These are phyloP conservation scores for Carcharodon carcharias DNA, from an alignment of 2,797 vertebrate genomes.

Conservation along the genomic window DNA sequence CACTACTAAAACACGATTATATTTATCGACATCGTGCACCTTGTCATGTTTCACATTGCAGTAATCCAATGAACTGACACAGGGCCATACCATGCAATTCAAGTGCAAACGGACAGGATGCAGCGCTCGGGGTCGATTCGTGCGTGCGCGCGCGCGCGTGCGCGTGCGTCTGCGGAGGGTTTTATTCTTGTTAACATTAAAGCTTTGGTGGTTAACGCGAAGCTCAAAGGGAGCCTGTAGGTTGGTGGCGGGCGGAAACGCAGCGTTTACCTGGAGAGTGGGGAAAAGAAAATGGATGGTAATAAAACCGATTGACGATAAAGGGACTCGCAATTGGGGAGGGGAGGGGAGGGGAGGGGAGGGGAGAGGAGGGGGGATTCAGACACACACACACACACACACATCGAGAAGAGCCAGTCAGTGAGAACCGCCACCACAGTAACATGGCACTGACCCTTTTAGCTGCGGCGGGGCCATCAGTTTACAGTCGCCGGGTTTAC, in stretches of 20 bases:
- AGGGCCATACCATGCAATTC: neutral
- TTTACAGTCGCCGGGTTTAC: neutral
- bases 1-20: neutral
- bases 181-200: neutral
- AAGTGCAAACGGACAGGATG: neutral
- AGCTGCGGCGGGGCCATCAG: neutral
- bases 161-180: neutral
- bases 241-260: neutral
- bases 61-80: conserved; percentile 8
- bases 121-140: neutral
- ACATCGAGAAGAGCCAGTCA: neutral
- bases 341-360: too few species aligned
- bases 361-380: too few species aligned
- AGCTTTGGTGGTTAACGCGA: neutral
- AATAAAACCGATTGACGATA: neutral
- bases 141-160: neutral
- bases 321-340: too few species aligned
- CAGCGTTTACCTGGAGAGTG: neutral
- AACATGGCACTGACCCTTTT: neutral
- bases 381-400: too few species aligned
- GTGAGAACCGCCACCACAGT: neutral
- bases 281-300: neutral
- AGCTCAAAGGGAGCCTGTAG: neutral
- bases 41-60: neutral
- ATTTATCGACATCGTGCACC: neutral